Evolutionary conservation across 1,140 invertebrate genomes (phyloP), one percentile per base, ranked within the genome.

Genomic region (Drosophila leontia): DNA sequence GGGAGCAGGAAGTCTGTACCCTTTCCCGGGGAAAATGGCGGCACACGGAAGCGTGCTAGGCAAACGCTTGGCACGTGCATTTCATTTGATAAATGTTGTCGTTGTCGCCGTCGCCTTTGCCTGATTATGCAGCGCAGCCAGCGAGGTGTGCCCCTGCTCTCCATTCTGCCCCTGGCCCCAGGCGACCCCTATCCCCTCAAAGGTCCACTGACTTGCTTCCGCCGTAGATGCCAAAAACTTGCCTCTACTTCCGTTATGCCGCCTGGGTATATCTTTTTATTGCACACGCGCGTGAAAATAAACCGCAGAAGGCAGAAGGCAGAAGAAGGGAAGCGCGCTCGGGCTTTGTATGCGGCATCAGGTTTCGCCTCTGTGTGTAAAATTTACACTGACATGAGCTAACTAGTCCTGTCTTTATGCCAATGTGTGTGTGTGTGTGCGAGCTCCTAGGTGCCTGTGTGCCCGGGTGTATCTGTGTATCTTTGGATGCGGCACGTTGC

Each of bases 341-440:
- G 35, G 53, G 45, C 57, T 72, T 82, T 80, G 84, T 87, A 83
- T 87, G 84, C 84, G 69, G 85, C 69, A 71, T 87, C 84, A 87
- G 84, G 84, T 88, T 84, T 84, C 69, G 77, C 47, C 45, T 56
- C 35, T 80, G 62, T 88, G 84, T 87, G 84, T 81, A 84, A 83
- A 83, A 87, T 87, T 83, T 88, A 88, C 84, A 82, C 80, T 88
- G 84, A 84, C 84, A 87, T 72, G 77, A 79, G 77, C 84, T 88
- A 88, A 87, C 84, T 80, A 87, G 77, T 87, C 75, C 48, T 82
- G 57, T 72, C 13, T 74, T 64, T 67, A 57, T 75, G 48, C 47
- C 19, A 15, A n/a, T n/a, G 56, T 51, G 13, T 67, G 9, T 58
- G 13, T 67, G 48, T 75, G 34, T 69, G 34, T 68, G 44, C 63